These are phyloP conservation scores for Anticlea derivata DNA, from an alignment of 2,888 invertebrate species.

Conservation along the genomic window DNA sequence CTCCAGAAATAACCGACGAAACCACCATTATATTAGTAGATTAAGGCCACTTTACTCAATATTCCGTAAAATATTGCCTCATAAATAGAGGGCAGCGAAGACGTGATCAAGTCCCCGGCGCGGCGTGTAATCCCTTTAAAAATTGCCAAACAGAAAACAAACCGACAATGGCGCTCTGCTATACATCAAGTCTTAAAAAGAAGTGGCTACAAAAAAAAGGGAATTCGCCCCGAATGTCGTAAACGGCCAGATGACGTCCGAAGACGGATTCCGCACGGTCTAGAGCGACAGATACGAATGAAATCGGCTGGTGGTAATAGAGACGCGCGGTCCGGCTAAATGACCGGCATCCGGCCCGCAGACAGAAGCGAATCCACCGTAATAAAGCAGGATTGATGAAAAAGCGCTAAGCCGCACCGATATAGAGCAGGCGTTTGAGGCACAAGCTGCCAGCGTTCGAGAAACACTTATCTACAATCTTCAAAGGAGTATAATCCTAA, in stretches of 20 bases:
- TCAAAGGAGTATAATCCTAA: not conserved
- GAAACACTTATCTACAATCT: not conserved
- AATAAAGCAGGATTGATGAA: conserved; percentile 85
- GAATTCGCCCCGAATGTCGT: conserved; percentile 57
- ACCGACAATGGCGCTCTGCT: conserved; percentile 68
- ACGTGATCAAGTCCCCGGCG: conserved; percentile 73
- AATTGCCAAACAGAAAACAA: conserved; percentile 82
- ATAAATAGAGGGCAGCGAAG: conserved; percentile 77
- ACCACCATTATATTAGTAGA: conserved; percentile 79
- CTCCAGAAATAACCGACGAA: conserved; percentile 55
- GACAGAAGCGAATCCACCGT: conserved; percentile 81
- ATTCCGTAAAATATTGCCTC: conserved; percentile 82
- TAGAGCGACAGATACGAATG: conserved; percentile 79
- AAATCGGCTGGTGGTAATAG: conserved; percentile 78
- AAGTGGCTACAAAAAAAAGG: conserved; percentile 54
- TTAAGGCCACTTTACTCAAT: conserved; percentile 82
- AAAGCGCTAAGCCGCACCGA: conserved; percentile 85
- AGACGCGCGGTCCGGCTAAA: conserved; percentile 77
- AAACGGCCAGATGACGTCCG: conserved; percentile 66
- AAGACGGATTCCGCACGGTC: conserved; percentile 70
- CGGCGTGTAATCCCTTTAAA: conserved; percentile 78
- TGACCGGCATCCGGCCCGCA: conserved; percentile 77
- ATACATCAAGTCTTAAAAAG: conserved; percentile 76
- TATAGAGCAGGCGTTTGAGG: conserved; percentile 59
- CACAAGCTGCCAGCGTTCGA: conserved; percentile 39